Conservation (phyloP, 1,140 invertebrate species). For the Drosophila lacertosa region DNA sequence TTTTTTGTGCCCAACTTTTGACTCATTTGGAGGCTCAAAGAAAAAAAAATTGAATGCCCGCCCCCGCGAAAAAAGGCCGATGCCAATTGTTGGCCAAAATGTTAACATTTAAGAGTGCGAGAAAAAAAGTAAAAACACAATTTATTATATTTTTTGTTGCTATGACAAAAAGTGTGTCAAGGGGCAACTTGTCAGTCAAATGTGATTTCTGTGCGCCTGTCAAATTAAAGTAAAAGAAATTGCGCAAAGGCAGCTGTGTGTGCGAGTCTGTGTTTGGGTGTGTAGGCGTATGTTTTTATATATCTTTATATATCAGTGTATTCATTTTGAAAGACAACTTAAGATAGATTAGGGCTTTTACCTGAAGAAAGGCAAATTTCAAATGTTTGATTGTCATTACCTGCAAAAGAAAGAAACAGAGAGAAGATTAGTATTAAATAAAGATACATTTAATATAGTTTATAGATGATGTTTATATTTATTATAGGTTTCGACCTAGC, state of each 20-base stretch:
- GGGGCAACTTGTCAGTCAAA: slow-evolving; percentile 80
- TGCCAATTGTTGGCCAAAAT: slow-evolving; percentile 42
- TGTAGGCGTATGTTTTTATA: slow-evolving; percentile 32
- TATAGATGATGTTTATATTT: neutral
- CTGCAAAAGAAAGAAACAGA: slow-evolving; percentile 40
- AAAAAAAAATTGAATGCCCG: slow-evolving; percentile 16
- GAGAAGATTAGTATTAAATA: neutral
- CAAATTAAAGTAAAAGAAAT: slow-evolving; percentile 69
- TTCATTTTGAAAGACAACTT: slow-evolving; percentile 35
- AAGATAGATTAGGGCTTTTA: slow-evolving; percentile 24
- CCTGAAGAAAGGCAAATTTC: slow-evolving; percentile 33
- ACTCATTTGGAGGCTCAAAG: slow-evolving; percentile 1
- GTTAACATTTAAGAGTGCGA: slow-evolving; percentile 29
- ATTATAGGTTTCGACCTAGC: slow-evolving; percentile 43
- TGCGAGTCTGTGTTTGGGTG: slow-evolving; percentile 5
- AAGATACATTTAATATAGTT: neutral
- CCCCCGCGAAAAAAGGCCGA: slow-evolving; percentile 1
- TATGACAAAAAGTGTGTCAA: slow-evolving; percentile 78
- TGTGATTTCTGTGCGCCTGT: slow-evolving; percentile 71
- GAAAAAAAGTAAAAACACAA: slow-evolving; percentile 48
- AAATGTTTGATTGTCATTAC: slow-evolving; percentile 46
- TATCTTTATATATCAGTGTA: slow-evolving; percentile 12
- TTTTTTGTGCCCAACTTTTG: slow-evolving; percentile 15
- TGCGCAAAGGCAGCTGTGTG: slow-evolving; percentile 60
- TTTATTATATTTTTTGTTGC: slow-evolving; percentile 76